phyloP scores from a whole-genome alignment of 2,888 invertebrate species.

The Ctenicera cuprea region DNA sequence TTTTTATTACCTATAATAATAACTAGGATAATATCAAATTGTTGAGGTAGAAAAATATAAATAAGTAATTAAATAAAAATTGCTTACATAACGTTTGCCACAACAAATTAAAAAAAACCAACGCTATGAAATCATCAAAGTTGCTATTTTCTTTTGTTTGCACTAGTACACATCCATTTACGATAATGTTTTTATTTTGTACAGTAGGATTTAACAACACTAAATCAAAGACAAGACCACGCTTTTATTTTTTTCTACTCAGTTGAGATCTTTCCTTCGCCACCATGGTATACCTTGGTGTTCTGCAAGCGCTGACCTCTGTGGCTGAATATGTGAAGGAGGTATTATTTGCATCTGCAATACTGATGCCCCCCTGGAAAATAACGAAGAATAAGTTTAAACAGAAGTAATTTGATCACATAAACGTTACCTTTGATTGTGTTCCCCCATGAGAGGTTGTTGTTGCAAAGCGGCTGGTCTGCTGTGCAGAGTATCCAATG shows the following conservation, averaged over 20 bases:
- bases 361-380: neutral
- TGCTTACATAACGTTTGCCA: neutral
- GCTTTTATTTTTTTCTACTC: neutral
- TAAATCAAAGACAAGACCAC: neutral
- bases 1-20: neutral
- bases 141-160: neutral
- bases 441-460: conserved; percentile 58
- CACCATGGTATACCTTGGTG: conserved; percentile 73
- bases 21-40: conserved; percentile 15
- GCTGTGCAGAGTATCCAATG: conserved; percentile 63
- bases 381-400: too few relatives aligned
- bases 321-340: conserved; percentile 21
- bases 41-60: conserved; percentile 47
- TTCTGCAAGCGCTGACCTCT: conserved; percentile 57
- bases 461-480: conserved; percentile 50
- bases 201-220: too few relatives aligned
- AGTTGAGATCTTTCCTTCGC: conserved; percentile 68
- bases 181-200: too few relatives aligned
- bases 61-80: conserved; percentile 17
- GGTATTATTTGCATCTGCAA: conserved; percentile 22
- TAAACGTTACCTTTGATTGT: conserved; percentile 52
- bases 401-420: too few relatives aligned
- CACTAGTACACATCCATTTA: too few relatives aligned
- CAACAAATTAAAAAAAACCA: conserved; percentile 9
- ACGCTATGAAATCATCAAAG: neutral